These are phyloP conservation scores for Halictus ligatus DNA, from an alignment of 2,888 invertebrate genomes.

Conservation along the genomic window DNA sequence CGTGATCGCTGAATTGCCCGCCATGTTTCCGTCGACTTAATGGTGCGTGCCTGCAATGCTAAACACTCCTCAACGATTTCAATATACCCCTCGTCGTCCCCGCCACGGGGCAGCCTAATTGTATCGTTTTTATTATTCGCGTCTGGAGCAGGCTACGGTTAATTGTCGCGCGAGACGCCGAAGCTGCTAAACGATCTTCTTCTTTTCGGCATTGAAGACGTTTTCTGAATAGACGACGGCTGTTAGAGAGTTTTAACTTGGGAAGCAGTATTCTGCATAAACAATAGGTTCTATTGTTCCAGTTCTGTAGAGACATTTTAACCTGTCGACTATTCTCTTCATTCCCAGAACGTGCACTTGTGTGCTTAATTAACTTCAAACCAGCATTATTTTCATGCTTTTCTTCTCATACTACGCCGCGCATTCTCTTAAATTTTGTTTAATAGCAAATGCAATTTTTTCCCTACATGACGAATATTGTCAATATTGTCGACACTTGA, in stretches of 20 bases:
- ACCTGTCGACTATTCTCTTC: no score
- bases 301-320: no score
- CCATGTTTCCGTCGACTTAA: conserved; percentile 16
- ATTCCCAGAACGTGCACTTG: no score
- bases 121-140: not conserved
- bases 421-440: not conserved
- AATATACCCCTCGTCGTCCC: not conserved
- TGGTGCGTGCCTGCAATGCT: conserved; percentile 2
- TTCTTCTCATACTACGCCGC: not conserved
- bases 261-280: no score
- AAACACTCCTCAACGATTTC: not conserved
- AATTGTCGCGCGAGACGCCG: not conserved
- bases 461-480: no score
- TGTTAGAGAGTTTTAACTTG: not conserved
- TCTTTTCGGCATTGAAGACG: not conserved
- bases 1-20: conserved; percentile 5
- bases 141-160: not conserved
- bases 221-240: not conserved
- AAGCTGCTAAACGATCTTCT: not conserved
- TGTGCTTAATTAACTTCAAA: no score
- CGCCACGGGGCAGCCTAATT: not conserved
- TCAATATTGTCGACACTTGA: no score
- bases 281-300: no score
- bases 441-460: not conserved
- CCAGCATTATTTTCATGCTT: not conserved